phyloP scores from a whole-genome alignment of 2,888 invertebrate species.

The Thymelicus lineola region DNA sequence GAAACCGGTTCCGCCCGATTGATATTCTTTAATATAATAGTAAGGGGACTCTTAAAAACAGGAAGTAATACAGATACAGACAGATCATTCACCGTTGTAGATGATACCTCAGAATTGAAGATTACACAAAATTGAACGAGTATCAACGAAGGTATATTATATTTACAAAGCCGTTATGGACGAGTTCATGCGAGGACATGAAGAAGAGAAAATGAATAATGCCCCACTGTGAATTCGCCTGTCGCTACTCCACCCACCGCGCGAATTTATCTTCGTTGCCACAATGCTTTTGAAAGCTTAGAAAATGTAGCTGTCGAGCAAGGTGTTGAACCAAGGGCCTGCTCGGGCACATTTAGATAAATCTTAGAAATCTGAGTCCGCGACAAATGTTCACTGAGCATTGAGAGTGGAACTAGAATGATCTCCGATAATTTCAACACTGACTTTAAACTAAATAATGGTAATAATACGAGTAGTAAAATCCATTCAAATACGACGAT shows the following conservation, averaged over 20 bases:
- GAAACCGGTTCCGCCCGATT: conserved; percentile 23
- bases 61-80: conserved; percentile 29
- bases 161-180: conserved; percentile 17
- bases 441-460: conserved; percentile 4
- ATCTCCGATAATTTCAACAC: conserved; percentile 2
- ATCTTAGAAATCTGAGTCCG: conserved; percentile 25
- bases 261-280: conserved; percentile 31
- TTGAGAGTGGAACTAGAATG: conserved; percentile 16
- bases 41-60: conserved; percentile 20
- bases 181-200: conserved; percentile 4
- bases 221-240: conserved; percentile 16
- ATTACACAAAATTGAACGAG: conserved; percentile 28
- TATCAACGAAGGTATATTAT: conserved; percentile 20
- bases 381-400: conserved; percentile 17
- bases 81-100: conserved; percentile 29
- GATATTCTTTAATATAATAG: conserved; percentile 12
- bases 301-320: conserved; percentile 29
- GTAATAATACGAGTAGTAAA: background rate
- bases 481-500: conserved; percentile 9
- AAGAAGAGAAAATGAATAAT: conserved; percentile 21
- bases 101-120: conserved; percentile 24
- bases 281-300: conserved; percentile 29
- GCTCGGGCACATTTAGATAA: conserved; percentile 25
- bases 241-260: conserved; percentile 22
- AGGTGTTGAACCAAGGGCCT: conserved; percentile 29